Evolutionary conservation across 1,140 invertebrate genomes (phyloP).

Genomic region (Harpegnathos saltator): DNA sequence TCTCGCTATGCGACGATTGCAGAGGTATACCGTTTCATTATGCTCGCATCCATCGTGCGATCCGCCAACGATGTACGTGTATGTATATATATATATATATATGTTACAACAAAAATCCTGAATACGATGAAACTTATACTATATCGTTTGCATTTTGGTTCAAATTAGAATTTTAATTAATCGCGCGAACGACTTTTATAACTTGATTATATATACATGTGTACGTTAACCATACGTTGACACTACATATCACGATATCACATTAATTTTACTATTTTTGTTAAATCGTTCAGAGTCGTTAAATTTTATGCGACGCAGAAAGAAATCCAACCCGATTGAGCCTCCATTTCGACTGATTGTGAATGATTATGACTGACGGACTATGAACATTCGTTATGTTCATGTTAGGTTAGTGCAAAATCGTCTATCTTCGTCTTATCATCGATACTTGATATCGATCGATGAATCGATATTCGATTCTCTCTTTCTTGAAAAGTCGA

Average conservation of each 20-base stretch:
- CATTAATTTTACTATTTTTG: neutral
- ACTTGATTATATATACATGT: neutral
- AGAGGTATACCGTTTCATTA: neutral
- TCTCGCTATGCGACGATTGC: neutral
- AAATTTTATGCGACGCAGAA: slow-evolving; percentile 60
- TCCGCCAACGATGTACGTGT: neutral
- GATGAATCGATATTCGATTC: too few relatives aligned
- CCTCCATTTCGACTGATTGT: slow-evolving; percentile 36
- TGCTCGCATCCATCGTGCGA: neutral
- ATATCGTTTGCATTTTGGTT: neutral
- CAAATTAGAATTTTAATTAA: too few relatives aligned
- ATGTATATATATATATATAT: neutral
- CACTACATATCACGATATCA: neutral
- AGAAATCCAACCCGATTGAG: slow-evolving; percentile 1
- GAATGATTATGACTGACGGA: slow-evolving; percentile 4
- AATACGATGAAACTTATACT: too few relatives aligned
- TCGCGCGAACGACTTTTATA: too few relatives aligned
- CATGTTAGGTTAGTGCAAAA: too few relatives aligned
- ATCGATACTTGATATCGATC: too few relatives aligned
- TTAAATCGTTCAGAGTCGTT: neutral
- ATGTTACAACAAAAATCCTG: neutral
- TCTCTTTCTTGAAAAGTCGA: too few relatives aligned
- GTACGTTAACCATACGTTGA: neutral
- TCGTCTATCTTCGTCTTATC: too few relatives aligned
- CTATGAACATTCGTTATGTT: too few relatives aligned